Percentiles rank a stretch among this genome's conserved stretches.
phyloP scores from a whole-genome alignment of 1,140 invertebrate species.

The Himalopsyche phryganea region DNA sequence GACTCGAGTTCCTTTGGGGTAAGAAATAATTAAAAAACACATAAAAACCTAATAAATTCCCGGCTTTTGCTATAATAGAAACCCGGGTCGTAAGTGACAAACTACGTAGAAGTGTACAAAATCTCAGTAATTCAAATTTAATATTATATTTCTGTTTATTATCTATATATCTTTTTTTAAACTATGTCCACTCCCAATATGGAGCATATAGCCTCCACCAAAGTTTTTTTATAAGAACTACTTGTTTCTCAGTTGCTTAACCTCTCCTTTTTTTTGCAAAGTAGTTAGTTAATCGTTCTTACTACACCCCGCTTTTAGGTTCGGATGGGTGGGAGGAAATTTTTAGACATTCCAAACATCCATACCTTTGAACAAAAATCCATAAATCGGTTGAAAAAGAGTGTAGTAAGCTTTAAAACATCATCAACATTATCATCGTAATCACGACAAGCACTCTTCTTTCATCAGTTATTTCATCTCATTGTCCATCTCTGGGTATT shows the following conservation, averaged over 20 bases:
- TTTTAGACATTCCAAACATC: too few species aligned
- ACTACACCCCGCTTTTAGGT: neutral
- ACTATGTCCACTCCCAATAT: too few species aligned
- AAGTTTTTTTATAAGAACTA: neutral
- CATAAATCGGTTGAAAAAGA: too few species aligned
- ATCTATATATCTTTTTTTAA: neutral
- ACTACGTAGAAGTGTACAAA: neutral
- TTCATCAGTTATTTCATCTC: too few species aligned
- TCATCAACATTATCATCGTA: too few species aligned
- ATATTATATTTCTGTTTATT: neutral
- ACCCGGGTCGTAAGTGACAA: neutral
- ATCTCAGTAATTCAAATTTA: too few species aligned
- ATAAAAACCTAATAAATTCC: neutral
- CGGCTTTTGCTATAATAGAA: neutral
- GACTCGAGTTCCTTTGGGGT: slow-evolving; percentile 54
- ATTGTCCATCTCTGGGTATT: too few species aligned
- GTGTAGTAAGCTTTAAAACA: too few species aligned
- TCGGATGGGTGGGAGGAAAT: too few species aligned
- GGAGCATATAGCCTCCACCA: too few species aligned
- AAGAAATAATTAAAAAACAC: slow-evolving; percentile 30
- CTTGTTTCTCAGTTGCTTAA: neutral
- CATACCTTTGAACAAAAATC: too few species aligned
- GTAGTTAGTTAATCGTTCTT: neutral
- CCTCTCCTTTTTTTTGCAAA: neutral
- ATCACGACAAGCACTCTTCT: too few species aligned